Evolutionary conservation across 2,113 vertebrate genomes (phyloP).

Genomic region (Solea solea): DNA sequence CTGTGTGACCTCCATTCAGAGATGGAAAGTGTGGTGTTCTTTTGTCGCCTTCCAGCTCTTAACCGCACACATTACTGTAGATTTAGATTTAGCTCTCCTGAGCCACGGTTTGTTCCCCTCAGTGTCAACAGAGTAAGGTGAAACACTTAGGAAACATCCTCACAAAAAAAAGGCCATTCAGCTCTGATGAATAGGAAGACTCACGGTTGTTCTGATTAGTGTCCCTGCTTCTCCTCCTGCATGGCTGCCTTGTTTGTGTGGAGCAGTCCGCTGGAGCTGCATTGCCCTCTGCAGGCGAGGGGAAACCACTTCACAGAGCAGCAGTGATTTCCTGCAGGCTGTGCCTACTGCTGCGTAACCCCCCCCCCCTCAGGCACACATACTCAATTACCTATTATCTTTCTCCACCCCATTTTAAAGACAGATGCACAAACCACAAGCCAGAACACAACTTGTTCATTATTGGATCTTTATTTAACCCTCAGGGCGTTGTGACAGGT

Average conservation of each 20-base stretch:
- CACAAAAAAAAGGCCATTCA: slow-evolving; percentile 27
- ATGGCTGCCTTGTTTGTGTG: neutral
- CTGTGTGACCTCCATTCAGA: slow-evolving; percentile 30
- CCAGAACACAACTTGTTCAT: slow-evolving; percentile 19
- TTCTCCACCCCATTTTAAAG: slow-evolving; percentile 28
- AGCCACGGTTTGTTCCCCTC: slow-evolving; percentile 12
- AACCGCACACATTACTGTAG: neutral
- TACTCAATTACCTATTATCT: slow-evolving; percentile 40
- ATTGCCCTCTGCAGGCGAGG: slow-evolving; percentile 63
- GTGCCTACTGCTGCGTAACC: slow-evolving; percentile 19
- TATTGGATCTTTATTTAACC: slow-evolving; percentile 40
- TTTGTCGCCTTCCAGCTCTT: neutral
- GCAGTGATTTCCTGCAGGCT: slow-evolving; percentile 11
- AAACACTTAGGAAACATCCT: slow-evolving; percentile 24
- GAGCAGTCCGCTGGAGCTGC: slow-evolving; percentile 36
- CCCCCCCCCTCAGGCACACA: too few relatives aligned
- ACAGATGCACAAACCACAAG: slow-evolving; percentile 37
- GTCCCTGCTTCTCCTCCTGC: neutral
- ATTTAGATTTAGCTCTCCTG: neutral
- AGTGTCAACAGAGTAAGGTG: slow-evolving; percentile 17
- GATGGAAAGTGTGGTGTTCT: slow-evolving; percentile 19
- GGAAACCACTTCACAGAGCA: neutral
- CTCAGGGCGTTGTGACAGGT: slow-evolving; percentile 20
- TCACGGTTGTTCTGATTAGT: neutral
- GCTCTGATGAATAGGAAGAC: slow-evolving; percentile 12